A percentile compares a stretch with the other conserved stretches of the same genome.
Evolutionary conservation across 2,797 vertebrate genomes (phyloP).

Genomic region (Nyctalus aviator): DNA sequence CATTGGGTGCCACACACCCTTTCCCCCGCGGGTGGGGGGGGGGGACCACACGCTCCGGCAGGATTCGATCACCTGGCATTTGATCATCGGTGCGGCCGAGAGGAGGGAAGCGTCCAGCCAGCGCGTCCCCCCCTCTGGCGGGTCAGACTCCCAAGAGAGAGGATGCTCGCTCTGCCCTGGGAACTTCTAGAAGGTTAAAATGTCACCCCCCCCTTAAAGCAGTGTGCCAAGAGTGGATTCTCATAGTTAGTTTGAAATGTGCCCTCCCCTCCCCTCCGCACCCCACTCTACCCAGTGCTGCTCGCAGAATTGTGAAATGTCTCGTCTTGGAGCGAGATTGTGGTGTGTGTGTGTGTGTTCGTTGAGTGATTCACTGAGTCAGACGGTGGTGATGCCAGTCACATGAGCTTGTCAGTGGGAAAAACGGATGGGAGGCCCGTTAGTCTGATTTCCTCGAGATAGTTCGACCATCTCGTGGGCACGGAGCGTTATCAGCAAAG

Average conservation of each 20-base stretch:
- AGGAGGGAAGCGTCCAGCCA: not conserved
- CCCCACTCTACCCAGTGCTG: not conserved
- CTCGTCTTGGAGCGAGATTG: not conserved
- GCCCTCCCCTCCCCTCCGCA: not conserved
- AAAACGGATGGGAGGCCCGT: not conserved
- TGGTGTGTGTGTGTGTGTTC: not conserved
- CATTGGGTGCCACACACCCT: not conserved
- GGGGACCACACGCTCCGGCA: not conserved
- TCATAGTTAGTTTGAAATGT: not conserved
- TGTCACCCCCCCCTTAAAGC: not conserved
- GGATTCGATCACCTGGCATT: not conserved
- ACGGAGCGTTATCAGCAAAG: not conserved
- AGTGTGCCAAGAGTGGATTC: not conserved
- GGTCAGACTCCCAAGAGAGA: not conserved
- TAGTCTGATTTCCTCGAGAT: conserved; percentile 28
- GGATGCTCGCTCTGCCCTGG: not conserved
- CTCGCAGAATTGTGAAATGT: not conserved
- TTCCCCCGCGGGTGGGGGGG: not conserved
- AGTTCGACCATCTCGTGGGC: not conserved
- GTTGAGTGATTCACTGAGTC: conserved; percentile 12
- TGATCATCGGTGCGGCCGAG: not conserved
- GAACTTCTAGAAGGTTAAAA: conserved; percentile 28
- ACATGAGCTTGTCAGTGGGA: conserved; percentile 54
- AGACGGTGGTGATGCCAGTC: not conserved
- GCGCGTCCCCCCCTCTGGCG: not conserved